Evolutionary conservation across 2,888 invertebrate species (phyloP).

Genomic region (Polyommatus icarus): DNA sequence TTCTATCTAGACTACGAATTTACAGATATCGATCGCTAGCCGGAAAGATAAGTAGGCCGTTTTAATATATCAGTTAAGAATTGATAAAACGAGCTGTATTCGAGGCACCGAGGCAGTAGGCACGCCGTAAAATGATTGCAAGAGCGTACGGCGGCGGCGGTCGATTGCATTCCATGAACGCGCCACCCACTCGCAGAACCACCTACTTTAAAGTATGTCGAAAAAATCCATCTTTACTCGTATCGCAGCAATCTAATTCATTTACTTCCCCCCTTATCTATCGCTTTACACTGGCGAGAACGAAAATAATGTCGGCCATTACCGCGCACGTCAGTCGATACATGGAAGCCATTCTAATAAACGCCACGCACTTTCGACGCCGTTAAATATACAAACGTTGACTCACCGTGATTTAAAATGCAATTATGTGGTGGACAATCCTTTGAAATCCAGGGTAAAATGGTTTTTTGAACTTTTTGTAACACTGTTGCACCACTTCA

Average conservation of each 20-base stretch:
- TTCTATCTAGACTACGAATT: not conserved
- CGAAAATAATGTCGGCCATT: slow-evolving; percentile 76
- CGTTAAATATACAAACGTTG: slow-evolving; percentile 44
- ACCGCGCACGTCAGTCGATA: slow-evolving; percentile 78
- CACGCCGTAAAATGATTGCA: slow-evolving; percentile 37
- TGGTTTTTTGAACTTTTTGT: slow-evolving; percentile 49
- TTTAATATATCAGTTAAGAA: not conserved
- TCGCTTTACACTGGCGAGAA: slow-evolving; percentile 51
- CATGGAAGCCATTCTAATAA: slow-evolving; percentile 75
- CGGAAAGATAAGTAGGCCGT: slow-evolving; percentile 12
- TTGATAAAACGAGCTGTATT: slow-evolving; percentile 24
- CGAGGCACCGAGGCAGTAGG: not conserved
- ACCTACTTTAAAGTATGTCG: slow-evolving; percentile 57
- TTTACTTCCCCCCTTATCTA: slow-evolving; percentile 42
- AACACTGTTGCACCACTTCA: slow-evolving; percentile 74
- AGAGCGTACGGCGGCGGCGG: slow-evolving; percentile 46
- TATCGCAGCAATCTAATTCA: slow-evolving; percentile 36
- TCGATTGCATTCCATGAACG: slow-evolving; percentile 59
- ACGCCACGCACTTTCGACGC: slow-evolving; percentile 61
- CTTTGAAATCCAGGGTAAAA: slow-evolving; percentile 69
- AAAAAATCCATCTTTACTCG: slow-evolving; percentile 44
- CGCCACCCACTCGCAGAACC: slow-evolving; percentile 58
- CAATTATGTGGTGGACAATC: slow-evolving; percentile 67
- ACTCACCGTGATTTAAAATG: slow-evolving; percentile 62
- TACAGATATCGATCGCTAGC: not conserved